These are phyloP conservation scores for Cydia strobilella DNA, from an alignment of 1,140 invertebrate species.

Conservation along the genomic window DNA sequence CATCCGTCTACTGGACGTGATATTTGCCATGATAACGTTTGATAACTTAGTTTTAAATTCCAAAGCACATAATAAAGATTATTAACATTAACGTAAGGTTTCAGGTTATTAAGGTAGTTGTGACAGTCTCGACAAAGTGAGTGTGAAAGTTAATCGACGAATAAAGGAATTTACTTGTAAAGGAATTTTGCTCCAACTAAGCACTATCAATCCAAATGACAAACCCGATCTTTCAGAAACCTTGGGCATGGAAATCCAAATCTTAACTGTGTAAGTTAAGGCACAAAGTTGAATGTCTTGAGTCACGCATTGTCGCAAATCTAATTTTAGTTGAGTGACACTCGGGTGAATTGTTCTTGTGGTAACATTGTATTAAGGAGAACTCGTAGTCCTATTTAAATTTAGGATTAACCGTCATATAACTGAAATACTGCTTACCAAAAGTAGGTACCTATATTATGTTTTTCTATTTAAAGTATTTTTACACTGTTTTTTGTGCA, in stretches of 20 bases:
- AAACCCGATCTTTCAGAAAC: neutral
- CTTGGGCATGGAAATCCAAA: neutral
- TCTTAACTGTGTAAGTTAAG: neutral
- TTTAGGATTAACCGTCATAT: too few species aligned
- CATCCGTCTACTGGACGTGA: too few species aligned
- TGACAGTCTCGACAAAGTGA: too few species aligned
- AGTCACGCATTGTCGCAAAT: conserved; percentile 49
- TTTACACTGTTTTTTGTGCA: too few species aligned
- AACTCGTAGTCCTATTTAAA: neutral
- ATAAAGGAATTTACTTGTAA: neutral
- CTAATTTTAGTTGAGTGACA: conserved; percentile 50
- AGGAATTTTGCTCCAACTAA: neutral
- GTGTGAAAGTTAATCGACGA: neutral
- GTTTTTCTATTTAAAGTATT: too few species aligned
- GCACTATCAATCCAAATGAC: conserved; percentile 4
- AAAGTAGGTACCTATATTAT: too few species aligned
- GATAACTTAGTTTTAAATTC: too few species aligned
- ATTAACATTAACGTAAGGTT: too few species aligned
- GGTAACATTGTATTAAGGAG: neutral
- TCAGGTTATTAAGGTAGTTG: too few species aligned
- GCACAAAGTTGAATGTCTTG: neutral
- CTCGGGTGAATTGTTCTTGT: conserved; percentile 33
- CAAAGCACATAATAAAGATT: too few species aligned
- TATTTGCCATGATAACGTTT: too few species aligned
- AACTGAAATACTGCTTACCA: too few species aligned